A percentile compares a stretch with the other conserved stretches of the same genome.
Conservation (phyloP, 2,113 vertebrate genomes). For the Psammodynastes pulverulentus region DNA sequence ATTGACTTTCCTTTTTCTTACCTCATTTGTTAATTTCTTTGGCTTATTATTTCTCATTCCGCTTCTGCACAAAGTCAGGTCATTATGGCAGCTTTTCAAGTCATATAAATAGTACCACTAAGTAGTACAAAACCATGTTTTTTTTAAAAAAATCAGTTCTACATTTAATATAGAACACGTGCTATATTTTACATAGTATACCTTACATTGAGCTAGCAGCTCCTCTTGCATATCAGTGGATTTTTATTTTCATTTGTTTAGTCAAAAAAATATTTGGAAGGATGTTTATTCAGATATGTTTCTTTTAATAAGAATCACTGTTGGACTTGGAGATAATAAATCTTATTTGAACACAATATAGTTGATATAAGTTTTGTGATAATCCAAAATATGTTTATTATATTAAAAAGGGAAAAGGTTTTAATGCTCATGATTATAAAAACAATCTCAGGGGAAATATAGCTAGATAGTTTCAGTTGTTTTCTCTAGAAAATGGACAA, state of each 20-base stretch:
- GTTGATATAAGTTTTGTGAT: background rate
- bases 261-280: background rate
- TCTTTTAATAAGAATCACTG: slow-evolving; percentile 15
- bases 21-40: background rate
- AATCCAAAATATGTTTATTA: background rate
- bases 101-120: slow-evolving; percentile 30
- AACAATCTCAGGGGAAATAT: background rate
- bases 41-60: background rate
- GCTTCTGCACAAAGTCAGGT: background rate
- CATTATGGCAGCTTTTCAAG: slow-evolving; percentile 33
- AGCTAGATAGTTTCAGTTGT: background rate
- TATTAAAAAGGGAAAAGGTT: background rate
- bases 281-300: background rate
- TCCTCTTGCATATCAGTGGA: slow-evolving; percentile 36
- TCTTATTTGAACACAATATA: background rate
- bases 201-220: slow-evolving; percentile 38
- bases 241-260: slow-evolving; percentile 10
- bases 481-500: background rate
- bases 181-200: slow-evolving; percentile 42
- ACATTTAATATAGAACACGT: slow-evolving; percentile 44
- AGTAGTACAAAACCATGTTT: slow-evolving; percentile 52
- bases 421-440: background rate
- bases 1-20: background rate
- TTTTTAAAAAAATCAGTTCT: slow-evolving; percentile 38
- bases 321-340: slow-evolving; percentile 32